Evolutionary conservation across 2,797 vertebrate species (phyloP).

Genomic region (Pangasius macronema): DNA sequence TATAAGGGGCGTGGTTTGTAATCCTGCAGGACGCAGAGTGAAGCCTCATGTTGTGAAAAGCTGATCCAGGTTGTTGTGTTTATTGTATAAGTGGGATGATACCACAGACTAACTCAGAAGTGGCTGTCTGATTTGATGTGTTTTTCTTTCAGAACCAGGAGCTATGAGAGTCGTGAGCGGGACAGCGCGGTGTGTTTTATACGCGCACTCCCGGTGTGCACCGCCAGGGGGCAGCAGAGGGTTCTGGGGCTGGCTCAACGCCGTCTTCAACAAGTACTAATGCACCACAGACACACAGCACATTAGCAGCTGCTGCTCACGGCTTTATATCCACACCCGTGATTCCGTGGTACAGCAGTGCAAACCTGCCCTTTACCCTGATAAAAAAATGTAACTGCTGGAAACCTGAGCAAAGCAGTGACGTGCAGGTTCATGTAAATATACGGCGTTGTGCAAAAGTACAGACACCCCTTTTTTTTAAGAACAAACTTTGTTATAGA

Average conservation of each 20-base stretch:
- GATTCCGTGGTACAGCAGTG: neutral
- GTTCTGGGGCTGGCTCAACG: conserved; percentile 96
- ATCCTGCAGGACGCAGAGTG: no score
- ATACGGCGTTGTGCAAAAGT: neutral
- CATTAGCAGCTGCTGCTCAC: neutral
- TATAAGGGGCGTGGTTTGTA: no score
- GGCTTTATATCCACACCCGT: neutral
- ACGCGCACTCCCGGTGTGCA: conserved; percentile 41
- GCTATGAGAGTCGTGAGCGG: conserved; percentile 73
- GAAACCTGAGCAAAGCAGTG: neutral
- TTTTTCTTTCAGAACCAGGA: conserved; percentile 37
- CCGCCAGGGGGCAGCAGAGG: conserved; percentile 64
- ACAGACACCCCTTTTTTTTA: no score
- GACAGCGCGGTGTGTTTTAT: conserved; percentile 49
- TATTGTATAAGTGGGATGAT: no score
- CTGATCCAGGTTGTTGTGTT: no score
- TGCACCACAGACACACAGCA: no score
- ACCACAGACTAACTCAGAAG: neutral
- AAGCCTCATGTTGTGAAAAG: no score
- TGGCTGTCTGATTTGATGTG: neutral
- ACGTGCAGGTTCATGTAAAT: neutral
- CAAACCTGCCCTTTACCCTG: neutral
- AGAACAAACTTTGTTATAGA: no score
- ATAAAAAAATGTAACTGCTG: neutral
- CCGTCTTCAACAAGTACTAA: conserved; percentile 94